These are phyloP conservation scores for Bolinopsis microptera DNA, from an alignment of 37 sponge, comb jelly and placozoan genomes.

Conservation along the genomic window DNA sequence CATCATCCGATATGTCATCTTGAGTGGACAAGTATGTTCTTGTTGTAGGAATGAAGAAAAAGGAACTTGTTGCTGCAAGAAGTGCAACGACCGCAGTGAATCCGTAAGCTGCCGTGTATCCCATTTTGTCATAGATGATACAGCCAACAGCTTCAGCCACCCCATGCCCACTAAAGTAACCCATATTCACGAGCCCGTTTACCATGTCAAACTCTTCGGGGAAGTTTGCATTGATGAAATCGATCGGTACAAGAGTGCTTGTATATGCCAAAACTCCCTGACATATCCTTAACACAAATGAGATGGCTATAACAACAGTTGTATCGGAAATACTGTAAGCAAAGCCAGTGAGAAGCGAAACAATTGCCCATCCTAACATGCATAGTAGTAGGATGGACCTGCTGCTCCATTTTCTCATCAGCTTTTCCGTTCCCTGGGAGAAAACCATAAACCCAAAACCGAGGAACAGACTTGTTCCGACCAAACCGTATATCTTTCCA, in stretches of 20 bases:
- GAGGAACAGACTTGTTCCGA: background rate
- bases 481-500: background rate
- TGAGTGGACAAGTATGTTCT: background rate
- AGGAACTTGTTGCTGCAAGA: background rate
- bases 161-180: background rate
- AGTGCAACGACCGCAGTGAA: background rate
- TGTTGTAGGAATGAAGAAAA: background rate
- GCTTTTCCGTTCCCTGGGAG: background rate
- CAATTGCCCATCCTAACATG: background rate
- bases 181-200: background rate
- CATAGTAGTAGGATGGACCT: background rate
- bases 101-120: background rate
- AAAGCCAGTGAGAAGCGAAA: background rate
- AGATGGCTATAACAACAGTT: background rate
- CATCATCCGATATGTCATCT: background rate
- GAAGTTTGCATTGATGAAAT: constrained; percentile 45
- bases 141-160: background rate
- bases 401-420: background rate
- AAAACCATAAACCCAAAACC: background rate
- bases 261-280: background rate
- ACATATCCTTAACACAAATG: background rate
- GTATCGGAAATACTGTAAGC: background rate
- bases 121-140: constrained; percentile 15
- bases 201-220: background rate
- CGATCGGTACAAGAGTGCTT: background rate